Evolutionary conservation across 2,797 vertebrate species (phyloP), one percentile per base, ranked within the genome.

Genomic region (Gallirallus australis): DNA sequence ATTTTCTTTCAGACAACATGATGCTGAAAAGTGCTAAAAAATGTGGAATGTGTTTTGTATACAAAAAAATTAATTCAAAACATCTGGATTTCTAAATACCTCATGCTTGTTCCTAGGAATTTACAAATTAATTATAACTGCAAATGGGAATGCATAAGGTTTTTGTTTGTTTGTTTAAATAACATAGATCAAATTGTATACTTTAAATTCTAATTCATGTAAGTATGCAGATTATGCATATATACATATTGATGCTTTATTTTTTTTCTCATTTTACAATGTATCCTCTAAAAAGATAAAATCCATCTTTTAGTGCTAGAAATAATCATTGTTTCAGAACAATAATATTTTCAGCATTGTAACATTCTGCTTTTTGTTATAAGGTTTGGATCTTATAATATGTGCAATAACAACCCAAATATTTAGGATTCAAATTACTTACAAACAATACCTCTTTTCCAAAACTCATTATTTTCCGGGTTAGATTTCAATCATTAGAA

Each of bases 151-250:
- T 31, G 7, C n/a, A 9, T 61, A 65, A 53, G 5, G 5, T 48
- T 72, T 76, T 87, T 80, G 42, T 42, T 84, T 71, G n/a, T 68
- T 75, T 93, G 45, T 72, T 84, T 91, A 81, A 83, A 11, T 61
- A 86, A 65, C 37, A 45, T 39, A 87, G 86, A 93, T 4, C 10
- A 88, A 95, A 90, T 45, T 1, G 6, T 40, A 78, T 52, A 40
- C 15, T 72, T 90, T 69, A 90, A 78, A 88, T 81, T 92, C 66
- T 86, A 94, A 93, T 82, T 25, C 25, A 72, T 86, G 30, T 83
- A 89, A 89, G 45, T 76, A 48, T 72, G 47, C 39, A 90, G 76
- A 94, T 69, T 76, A 94, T 70, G 57, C n/a, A 79, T 11, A 57
- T 28, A 72, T 42, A 82, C 4, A 40, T 27, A 70, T 17, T 79